Evolutionary conservation across 2,888 invertebrate genomes (phyloP).

Genomic region (Tetragnatha montana): DNA sequence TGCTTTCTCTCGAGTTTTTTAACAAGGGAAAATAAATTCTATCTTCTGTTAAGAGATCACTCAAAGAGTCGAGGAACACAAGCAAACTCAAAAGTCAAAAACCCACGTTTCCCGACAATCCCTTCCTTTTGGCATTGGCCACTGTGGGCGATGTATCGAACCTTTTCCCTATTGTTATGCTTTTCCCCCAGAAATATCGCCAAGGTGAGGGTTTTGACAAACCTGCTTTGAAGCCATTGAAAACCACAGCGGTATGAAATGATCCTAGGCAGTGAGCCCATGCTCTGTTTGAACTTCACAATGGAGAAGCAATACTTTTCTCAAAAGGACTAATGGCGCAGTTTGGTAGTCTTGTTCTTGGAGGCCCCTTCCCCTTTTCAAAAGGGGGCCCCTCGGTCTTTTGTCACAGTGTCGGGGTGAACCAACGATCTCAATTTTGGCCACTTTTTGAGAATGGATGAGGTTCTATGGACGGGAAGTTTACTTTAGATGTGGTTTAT

Average conservation of each 20-base stretch:
- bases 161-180: background rate
- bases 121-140: background rate
- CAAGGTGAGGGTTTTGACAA: conserved; percentile 46
- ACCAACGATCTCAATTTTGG: background rate
- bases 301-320: conserved; percentile 35
- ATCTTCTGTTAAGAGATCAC: too few relatives aligned
- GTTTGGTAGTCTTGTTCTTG: conserved; percentile 36
- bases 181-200: conserved; percentile 21
- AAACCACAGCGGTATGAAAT: conserved; percentile 65
- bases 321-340: conserved; percentile 57
- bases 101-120: background rate
- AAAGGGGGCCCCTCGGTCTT: conserved; percentile 10
- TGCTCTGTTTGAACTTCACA: conserved; percentile 52
- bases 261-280: conserved; percentile 38
- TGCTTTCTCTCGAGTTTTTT: too few relatives aligned
- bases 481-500: too few relatives aligned
- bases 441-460: too few relatives aligned
- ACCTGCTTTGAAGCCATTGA: conserved; percentile 44
- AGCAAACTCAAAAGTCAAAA: background rate
- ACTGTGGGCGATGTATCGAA: background rate
- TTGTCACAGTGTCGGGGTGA: background rate
- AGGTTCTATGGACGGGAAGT: too few relatives aligned
- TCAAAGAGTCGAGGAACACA: too few relatives aligned
- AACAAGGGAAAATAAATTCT: too few relatives aligned
- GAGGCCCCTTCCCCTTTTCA: background rate